phyloP scores from a whole-genome alignment of 1,140 invertebrate genomes.

The Paralvinella palmiformis region DNA sequence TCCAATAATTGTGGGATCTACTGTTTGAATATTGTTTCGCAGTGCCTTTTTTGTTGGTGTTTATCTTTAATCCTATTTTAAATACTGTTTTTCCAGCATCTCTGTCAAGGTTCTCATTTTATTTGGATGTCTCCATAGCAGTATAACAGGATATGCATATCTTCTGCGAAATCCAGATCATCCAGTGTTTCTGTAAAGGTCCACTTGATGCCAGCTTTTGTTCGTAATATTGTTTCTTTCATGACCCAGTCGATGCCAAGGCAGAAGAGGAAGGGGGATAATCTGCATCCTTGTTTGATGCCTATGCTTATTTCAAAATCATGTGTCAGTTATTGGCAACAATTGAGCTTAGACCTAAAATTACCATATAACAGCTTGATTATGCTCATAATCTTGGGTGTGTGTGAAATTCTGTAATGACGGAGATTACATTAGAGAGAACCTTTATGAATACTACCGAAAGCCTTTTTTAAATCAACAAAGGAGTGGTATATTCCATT shows the following conservation, averaged over 20 bases:
- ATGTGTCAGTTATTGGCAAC: not conserved
- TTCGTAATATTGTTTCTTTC: not conserved
- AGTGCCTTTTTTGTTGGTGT: conserved; percentile 1
- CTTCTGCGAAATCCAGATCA: conserved; percentile 27
- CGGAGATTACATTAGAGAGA: too few relatives aligned
- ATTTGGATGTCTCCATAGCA: not conserved
- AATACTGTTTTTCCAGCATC: too few relatives aligned
- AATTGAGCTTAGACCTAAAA: not conserved
- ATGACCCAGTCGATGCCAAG: not conserved
- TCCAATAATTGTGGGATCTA: not conserved
- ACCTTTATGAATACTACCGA: too few relatives aligned
- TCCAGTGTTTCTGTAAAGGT: conserved; percentile 14
- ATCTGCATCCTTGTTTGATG: not conserved
- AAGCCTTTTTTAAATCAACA: too few relatives aligned
- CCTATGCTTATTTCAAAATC: not conserved
- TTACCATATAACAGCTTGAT: not conserved
- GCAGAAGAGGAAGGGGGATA: conserved; percentile 5
- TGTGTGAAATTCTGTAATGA: too few relatives aligned
- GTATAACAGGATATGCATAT: conserved; percentile 13
- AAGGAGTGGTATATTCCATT: too few relatives aligned
- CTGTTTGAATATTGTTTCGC: not conserved
- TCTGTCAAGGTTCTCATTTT: not conserved
- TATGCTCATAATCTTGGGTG: not conserved
- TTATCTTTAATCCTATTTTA: not conserved
- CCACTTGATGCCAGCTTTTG: conserved; percentile 21